Conservation (phyloP, 2,888 invertebrate species). For the Boloria selene region DNA sequence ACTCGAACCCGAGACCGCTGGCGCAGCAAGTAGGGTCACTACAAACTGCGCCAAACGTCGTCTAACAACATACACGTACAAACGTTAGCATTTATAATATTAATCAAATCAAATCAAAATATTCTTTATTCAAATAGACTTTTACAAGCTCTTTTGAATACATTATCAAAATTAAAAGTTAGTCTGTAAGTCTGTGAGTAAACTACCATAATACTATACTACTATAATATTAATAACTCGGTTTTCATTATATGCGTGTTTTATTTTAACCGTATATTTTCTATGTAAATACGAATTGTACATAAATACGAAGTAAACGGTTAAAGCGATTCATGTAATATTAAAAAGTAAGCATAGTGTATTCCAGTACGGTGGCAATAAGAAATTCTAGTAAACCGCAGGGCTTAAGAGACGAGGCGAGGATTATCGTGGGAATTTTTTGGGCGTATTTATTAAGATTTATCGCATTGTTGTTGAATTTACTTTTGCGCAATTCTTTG, state of each 20-base stretch:
- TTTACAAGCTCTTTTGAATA: too few species aligned
- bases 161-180: too few species aligned
- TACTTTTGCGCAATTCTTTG: constrained; percentile 32
- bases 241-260: not conserved
- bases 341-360: constrained; percentile 19
- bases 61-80: too few species aligned
- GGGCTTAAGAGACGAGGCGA: constrained; percentile 28
- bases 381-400: constrained; percentile 35
- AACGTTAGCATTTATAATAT: too few species aligned
- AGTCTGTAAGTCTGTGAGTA: too few species aligned
- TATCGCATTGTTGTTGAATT: constrained; percentile 43
- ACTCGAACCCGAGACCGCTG: too few species aligned
- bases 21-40: too few species aligned
- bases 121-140: too few species aligned
- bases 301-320: not conserved
- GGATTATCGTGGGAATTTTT: constrained; percentile 41
- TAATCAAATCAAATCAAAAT: too few species aligned
- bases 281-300: not conserved
- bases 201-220: too few species aligned
- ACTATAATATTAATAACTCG: too few species aligned
- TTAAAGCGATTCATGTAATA: constrained; percentile 7
- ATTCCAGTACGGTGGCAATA: constrained; percentile 26
- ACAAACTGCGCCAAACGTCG: too few species aligned
- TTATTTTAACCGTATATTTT: not conserved
- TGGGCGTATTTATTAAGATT: constrained; percentile 46